Evolutionary conservation across 2,888 invertebrate genomes (phyloP), one percentile per base, ranked within the genome.

Genomic region (Diplazon laetatorius): DNA sequence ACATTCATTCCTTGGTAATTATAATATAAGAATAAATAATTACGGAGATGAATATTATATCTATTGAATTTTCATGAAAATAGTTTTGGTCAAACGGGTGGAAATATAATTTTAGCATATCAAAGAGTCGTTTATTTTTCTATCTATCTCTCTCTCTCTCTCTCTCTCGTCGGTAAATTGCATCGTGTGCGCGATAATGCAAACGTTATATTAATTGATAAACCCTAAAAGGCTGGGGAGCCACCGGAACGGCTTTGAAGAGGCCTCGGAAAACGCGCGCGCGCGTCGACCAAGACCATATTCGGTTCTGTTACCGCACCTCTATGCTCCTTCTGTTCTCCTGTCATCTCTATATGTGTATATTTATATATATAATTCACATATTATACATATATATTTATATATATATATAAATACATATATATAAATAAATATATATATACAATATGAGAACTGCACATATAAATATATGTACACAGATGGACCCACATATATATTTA

Each of bases 201-300:
- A 65, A n/a, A 50, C 60, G 68, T 46, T 35, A 52, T 46, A 20
- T 52, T 77, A 66, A 62, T 78, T 68, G 77, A 78, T 78, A 74
- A 78, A 46, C 74, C 74, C 65, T 70, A 78, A 77, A 78, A 78
- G 78, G 78, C 74, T 44, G 73, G 65, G 52, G n/a, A n/a, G n/a
- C n/a, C n/a, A 59, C 77, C 42, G 25, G 60, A 65, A 78, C 70
- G 69, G n/a, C n/a, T 74, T 78, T 68, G 59, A 62, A 70, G 74
- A 37, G 20, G 50, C 46, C 65, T 63, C 69, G 65, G 70, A 74
- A n/a, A n/a, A n/a, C n/a, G n/a, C n/a, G n/a, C n/a, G n/a, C n/a
- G n/a, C 74, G 70, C 65, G 59, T 37, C 70, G 65, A 78, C 65
- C 30, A 50, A 50, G 59, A 66, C 78, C 78, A 71, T 78, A 74